A percentile compares a stretch with the other conserved stretches of the same genome.
Evolutionary conservation across 2,888 invertebrate genomes (phyloP).

Genomic region (Noctua comes): DNA sequence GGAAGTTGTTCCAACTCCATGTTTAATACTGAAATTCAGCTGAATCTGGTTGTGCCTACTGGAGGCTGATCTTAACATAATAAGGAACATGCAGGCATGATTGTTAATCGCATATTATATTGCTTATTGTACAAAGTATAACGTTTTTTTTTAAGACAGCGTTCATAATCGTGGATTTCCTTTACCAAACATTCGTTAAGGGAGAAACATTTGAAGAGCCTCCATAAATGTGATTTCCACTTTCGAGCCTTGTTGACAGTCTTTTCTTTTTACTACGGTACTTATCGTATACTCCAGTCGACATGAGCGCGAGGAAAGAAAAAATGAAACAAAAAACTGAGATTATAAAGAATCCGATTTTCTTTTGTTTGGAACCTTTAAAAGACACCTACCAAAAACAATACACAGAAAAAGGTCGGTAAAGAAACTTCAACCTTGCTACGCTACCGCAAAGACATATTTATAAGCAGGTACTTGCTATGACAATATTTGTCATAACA

Average conservation of each 20-base stretch:
- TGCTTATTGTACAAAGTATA: neutral
- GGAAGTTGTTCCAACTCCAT: neutral
- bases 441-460: conserved; percentile 6
- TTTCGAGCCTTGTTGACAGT: neutral
- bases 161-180: neutral
- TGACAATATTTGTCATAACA: conserved; percentile 49
- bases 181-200: neutral
- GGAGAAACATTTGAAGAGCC: neutral
- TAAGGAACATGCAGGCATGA: neutral
- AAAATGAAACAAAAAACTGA: neutral
- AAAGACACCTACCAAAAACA: neutral
- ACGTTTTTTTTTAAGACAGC: neutral
- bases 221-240: neutral
- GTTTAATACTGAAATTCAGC: neutral
- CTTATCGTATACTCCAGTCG: neutral
- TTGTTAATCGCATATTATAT: neutral
- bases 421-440: conserved; percentile 3
- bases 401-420: neutral
- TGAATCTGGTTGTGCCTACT: neutral
- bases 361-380: neutral
- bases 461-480: neutral
- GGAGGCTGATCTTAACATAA: neutral
- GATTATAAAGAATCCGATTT: neutral
- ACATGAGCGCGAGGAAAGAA: neutral
- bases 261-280: neutral